A percentile compares a stretch with the other conserved stretches of the same genome.
Conservation (phyloP, 2,113 vertebrate species). For the Acrocephalus kingi region DNA sequence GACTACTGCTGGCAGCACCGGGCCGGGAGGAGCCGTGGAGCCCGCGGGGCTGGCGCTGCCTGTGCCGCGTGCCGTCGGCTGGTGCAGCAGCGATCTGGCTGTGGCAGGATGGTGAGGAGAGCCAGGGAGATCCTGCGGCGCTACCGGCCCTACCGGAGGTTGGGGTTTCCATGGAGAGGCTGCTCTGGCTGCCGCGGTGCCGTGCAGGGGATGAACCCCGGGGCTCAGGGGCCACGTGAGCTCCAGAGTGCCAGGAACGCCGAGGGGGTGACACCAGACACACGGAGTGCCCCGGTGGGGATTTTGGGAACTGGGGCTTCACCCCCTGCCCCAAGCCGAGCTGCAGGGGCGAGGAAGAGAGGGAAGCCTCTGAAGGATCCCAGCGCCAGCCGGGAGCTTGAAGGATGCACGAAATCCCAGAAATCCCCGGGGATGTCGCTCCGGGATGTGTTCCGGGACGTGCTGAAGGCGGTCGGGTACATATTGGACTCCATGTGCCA, state of each 20-base stretch:
- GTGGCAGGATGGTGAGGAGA: fast-evolving
- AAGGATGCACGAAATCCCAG: fast-evolving
- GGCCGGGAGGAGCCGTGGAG: fast-evolving
- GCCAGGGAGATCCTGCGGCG: neutral
- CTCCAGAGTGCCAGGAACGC: fast-evolving
- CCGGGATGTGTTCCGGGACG: fast-evolving
- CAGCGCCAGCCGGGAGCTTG: fast-evolving
- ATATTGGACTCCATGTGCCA: neutral
- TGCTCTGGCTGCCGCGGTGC: fast-evolving
- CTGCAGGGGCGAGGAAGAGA: fast-evolving
- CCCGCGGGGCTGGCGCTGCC: fast-evolving
- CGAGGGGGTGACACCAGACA: fast-evolving
- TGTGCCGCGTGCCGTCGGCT: fast-evolving
- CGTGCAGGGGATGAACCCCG: fast-evolving
- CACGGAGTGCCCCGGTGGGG: fast-evolving
- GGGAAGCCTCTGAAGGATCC: fast-evolving
- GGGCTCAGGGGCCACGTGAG: fast-evolving
- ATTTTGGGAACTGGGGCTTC: neutral
- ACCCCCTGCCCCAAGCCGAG: fast-evolving
- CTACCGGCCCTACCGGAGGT: neutral
- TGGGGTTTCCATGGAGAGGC: fast-evolving
- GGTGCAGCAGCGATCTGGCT: fast-evolving
- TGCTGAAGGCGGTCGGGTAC: fast-evolving
- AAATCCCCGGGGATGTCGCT: fast-evolving
- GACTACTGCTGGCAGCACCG: neutral